Base-by-base conservation (phyloP, 2,113 vertebrate genomes). In the Plectropomus leopardus region DNA sequence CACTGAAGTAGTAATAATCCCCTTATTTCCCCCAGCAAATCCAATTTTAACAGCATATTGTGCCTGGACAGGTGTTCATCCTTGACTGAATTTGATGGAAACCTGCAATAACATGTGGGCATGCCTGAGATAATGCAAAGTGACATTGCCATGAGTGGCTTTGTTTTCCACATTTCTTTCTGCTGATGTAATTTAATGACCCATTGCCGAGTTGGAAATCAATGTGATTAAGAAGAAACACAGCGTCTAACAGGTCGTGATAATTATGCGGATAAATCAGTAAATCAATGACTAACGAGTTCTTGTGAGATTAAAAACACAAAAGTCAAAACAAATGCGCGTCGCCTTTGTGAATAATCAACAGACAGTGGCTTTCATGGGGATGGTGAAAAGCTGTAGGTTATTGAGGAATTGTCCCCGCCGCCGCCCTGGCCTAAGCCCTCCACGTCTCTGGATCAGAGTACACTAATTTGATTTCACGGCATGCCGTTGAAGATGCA, bases 381-480 rank as follows among this genome's bases (percentile, higher is more conserved):
- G 36, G 68, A 72, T 1, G 74, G 5, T 11, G 60, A 84, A 66
- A 61, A 79, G 78, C 76, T 72, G 81, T 54, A 77, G 82, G 84
- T 90, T 81, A 90, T 68, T 83, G 86, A 93, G 91, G 92, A 86
- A 88, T 88, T 86, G 93, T 93, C 92, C 93, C 92, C 72, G 69
- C 89, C 57, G 78, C 82, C 23, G 86, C 80, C 77, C 77, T 54
- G 89, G 89, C 84, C 80, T 81, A 81, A 84, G 89, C 89, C 84
- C 89, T 90, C 84, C 57, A 59, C 71, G 80, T 89, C 88, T 91
- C 69, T 81, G 91, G 95, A 95, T 96, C 93, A 95, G 95, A 95
- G 95, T 95, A 96, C 93, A 96, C 95, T 97, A 95, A 97, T 97
- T 97, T 96, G 96, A 97, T 98, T 97, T 97, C 91, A 78, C 88